Conservation (phyloP, 2,888 invertebrate species). For the Nomada fabriciana region DNA sequence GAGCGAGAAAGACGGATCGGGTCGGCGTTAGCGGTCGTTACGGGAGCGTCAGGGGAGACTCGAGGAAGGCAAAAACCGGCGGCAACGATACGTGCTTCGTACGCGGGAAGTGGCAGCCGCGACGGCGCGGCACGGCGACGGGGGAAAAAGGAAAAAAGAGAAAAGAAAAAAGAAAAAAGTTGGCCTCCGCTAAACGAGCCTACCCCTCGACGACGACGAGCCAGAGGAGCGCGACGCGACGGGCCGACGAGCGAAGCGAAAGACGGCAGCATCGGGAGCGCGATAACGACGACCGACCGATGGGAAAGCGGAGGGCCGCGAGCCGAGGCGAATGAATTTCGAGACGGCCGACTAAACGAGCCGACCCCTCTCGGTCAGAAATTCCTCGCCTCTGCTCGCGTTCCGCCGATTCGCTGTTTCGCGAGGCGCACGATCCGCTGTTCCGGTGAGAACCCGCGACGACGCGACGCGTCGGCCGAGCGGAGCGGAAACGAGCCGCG, state of each 20-base stretch:
- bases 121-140: neutral
- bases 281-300: slow-evolving; percentile 56
- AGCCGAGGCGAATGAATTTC: slow-evolving; percentile 59
- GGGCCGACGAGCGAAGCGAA: slow-evolving; percentile 36
- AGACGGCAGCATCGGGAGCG: slow-evolving; percentile 22
- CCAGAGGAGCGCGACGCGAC: slow-evolving; percentile 30
- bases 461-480: neutral
- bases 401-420: neutral
- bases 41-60: slow-evolving; percentile 66
- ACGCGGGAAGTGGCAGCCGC: slow-evolving; percentile 68
- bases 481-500: neutral
- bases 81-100: slow-evolving; percentile 73
- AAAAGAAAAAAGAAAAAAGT: slow-evolving; percentile 39
- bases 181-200: slow-evolving; percentile 75
- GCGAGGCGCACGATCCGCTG: neutral
- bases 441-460: no score
- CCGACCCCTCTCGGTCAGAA: neutral
- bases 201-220: slow-evolving; percentile 56
- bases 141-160: slow-evolving; percentile 14
- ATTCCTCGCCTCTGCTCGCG: neutral
- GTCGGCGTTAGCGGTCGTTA: slow-evolving; percentile 79
- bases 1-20: slow-evolving; percentile 78
- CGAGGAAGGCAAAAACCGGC: slow-evolving; percentile 75
- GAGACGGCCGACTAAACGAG: slow-evolving; percentile 37
- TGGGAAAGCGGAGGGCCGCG: slow-evolving; percentile 29